Percentiles rank a stretch among this genome's conserved stretches.
Evolutionary conservation across 2,797 vertebrate genomes (phyloP).

Genomic region (Sebastes iracundus): DNA sequence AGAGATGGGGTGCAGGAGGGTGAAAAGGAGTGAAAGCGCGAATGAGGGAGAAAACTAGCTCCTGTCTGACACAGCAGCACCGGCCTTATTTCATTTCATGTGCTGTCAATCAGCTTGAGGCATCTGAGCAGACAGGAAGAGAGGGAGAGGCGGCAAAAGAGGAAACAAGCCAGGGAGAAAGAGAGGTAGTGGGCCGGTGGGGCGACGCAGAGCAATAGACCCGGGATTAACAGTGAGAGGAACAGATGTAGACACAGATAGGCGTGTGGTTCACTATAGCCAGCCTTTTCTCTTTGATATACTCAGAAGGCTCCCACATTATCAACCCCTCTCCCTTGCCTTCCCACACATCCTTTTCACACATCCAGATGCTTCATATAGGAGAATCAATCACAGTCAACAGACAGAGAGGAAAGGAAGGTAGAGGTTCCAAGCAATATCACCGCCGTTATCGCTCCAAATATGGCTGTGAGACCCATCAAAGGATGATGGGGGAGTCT

Average conservation of each 20-base stretch:
- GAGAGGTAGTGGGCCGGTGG: conserved; percentile 43
- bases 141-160: conserved; percentile 34
- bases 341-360: conserved; percentile 46
- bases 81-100: conserved; percentile 76
- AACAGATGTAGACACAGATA: conserved; percentile 74
- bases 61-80: conserved; percentile 66
- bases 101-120: conserved; percentile 78
- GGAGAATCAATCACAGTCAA: conserved; percentile 53
- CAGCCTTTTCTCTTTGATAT: conserved; percentile 61
- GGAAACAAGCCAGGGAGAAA: conserved; percentile 58
- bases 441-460: conserved; percentile 27
- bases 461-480: conserved; percentile 44
- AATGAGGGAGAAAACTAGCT: conserved; percentile 66
- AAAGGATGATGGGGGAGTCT: conserved; percentile 33
- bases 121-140: conserved; percentile 61
- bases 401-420: conserved; percentile 30
- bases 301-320: conserved; percentile 43
- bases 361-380: conserved; percentile 46
- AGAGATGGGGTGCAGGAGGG: conserved; percentile 36
- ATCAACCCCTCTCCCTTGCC: conserved; percentile 34
- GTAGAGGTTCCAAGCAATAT: conserved; percentile 34
- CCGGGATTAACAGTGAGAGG: conserved; percentile 67
- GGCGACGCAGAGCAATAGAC: conserved; percentile 62
- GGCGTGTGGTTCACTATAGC: conserved; percentile 54
- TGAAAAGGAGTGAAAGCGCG: conserved; percentile 59